Base-by-base conservation (phyloP, 2,113 vertebrate species). In the Ahaetulla prasina region DNA sequence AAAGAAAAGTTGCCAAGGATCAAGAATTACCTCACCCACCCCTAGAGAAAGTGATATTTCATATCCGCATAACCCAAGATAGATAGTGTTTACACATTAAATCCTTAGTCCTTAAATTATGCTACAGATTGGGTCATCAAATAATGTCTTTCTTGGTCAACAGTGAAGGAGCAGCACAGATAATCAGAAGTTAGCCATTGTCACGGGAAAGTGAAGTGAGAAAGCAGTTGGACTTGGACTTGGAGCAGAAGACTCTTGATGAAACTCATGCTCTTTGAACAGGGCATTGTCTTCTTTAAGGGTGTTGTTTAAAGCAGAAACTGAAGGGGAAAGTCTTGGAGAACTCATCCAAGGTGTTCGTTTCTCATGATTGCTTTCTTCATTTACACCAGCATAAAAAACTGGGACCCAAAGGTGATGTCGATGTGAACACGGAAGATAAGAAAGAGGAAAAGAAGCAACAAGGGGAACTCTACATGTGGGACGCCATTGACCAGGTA, bases 401-500 rank as follows among this genome's bases (percentile, higher is more conserved):
- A 95, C 96, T 99, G 92, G 98, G 97, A 3, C 97, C 97, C 45
- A 97, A 97, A 49, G 98, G 97, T 2, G 98, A 98, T 0, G 95
- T 97, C 23, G 96, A 97, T n/a, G 96, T 97, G 84, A 98, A 97
- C 57, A 87, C 98, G 89, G 98, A 99, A 85, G 98, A 98, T 47
- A 96, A 95, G 94, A 98, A 95, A 52, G 98, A 98, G 43, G 98
- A 99, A 94, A 97, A 98, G 95, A 97, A 98, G 94, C 94, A 98
- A 57, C 98, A 99, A 92, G 99, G 99, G 50, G 98, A 99, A 55
- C 98, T 99, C 93, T 98, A 97, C 92, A 99, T 99, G 97, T 99
- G 99, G 99, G 99, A 99, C 86, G 97, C 98, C 60, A 99, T 99
- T n/a, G 98, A 99, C 95, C 97, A 99, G 99, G 99, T 99, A 98